These are phyloP conservation scores for Slavum lentiscoides DNA, from an alignment of 2,888 invertebrate genomes.

Conservation along the genomic window DNA sequence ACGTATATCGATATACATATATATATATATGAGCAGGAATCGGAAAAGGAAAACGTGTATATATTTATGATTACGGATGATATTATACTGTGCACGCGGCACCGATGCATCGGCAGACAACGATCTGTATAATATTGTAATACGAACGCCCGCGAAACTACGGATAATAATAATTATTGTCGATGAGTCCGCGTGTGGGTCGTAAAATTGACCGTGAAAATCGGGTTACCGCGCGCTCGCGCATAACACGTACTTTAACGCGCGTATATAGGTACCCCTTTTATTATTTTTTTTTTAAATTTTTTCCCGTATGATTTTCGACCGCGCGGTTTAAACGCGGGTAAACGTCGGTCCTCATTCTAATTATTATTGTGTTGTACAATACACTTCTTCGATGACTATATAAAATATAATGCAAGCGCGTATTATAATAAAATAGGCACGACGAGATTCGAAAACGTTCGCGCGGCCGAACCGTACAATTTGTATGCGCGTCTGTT, in stretches of 20 bases:
- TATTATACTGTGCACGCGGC: too few relatives aligned
- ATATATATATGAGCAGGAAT: too few relatives aligned
- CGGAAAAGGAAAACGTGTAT: too few relatives aligned
- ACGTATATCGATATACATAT: too few relatives aligned
- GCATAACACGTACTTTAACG: not conserved
- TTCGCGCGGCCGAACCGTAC: not conserved
- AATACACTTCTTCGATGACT: not conserved
- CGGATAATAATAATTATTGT: not conserved
- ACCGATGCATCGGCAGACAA: conserved; percentile 22
- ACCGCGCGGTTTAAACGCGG: not conserved
- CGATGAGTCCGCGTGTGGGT: conserved; percentile 20
- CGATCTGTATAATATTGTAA: conserved; percentile 19
- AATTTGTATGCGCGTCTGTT: not conserved
- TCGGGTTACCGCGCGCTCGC: conserved; percentile 6
- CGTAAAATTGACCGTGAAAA: conserved; percentile 49
- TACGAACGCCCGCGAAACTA: conserved; percentile 44
- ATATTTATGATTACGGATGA: not conserved
- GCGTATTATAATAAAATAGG: too few relatives aligned
- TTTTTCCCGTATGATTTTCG: not conserved
- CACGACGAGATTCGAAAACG: not conserved
- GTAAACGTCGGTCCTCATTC: not conserved
- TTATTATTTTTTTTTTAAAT: not conserved
- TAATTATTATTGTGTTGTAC: not conserved
- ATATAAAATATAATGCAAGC: not conserved
- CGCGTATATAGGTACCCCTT: not conserved